phyloP scores from a whole-genome alignment of 2,797 vertebrate species.

The Acanthis flammea region DNA sequence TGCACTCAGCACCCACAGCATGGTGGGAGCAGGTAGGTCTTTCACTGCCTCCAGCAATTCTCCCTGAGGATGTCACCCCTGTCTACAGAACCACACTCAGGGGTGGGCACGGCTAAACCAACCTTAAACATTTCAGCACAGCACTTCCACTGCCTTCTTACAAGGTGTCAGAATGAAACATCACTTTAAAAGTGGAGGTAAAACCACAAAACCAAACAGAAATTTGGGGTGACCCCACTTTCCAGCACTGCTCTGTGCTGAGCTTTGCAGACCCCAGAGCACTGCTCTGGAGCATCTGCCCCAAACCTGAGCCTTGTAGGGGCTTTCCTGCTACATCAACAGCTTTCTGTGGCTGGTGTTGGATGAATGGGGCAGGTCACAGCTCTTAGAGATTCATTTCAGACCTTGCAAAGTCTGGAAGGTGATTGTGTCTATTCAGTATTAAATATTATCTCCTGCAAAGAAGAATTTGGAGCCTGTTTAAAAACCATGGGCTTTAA shows the following conservation, averaged over 20 bases:
- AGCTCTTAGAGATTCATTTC: not conserved
- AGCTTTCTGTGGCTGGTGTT: not conserved
- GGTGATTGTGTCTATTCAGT: not conserved
- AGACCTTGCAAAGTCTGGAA: not conserved
- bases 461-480: not conserved
- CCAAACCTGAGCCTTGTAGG: fast-evolving
- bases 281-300: not conserved
- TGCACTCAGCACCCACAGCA: not conserved
- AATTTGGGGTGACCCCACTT: not conserved
- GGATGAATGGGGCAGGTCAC: not conserved
- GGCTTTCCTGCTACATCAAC: not conserved
- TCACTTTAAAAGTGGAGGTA: not conserved
- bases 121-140: not conserved
- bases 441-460: not conserved
- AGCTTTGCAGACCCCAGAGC: not conserved
- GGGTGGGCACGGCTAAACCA: not conserved
- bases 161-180: not conserved
- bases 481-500: not conserved
- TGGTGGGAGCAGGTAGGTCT: not conserved
- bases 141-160: not conserved
- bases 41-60: not conserved
- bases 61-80: not conserved
- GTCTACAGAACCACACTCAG: not conserved
- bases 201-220: not conserved
- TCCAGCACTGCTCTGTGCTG: fast-evolving